Evolutionary conservation across 1,140 invertebrate species (phyloP).

Genomic region (Diorhabda carinulata): DNA sequence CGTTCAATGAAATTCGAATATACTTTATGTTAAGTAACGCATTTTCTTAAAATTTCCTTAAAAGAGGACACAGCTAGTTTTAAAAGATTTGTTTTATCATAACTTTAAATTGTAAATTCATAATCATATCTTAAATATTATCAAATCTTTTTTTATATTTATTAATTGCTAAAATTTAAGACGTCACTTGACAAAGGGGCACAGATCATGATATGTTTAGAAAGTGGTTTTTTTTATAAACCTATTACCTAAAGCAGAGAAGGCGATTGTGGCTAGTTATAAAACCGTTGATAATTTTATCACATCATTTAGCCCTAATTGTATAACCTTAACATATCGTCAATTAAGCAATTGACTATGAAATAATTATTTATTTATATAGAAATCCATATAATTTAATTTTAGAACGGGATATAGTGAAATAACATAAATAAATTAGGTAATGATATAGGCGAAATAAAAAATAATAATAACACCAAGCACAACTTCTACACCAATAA

Average conservation of each 20-base stretch:
- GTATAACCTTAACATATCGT: neutral
- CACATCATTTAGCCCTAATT: constrained; percentile 41
- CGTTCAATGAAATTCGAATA: neutral
- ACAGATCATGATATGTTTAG: constrained; percentile 53
- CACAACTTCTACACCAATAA: no score
- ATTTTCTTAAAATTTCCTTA: neutral
- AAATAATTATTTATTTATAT: no score
- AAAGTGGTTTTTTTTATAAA: constrained; percentile 48
- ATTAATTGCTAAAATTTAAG: constrained; percentile 50
- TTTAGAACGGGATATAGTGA: no score
- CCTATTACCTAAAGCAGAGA: constrained; percentile 50
- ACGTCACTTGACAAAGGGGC: constrained; percentile 51
- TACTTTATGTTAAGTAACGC: neutral
- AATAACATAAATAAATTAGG: no score
- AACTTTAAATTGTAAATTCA: constrained; percentile 40
- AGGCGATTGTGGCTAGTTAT: constrained; percentile 50
- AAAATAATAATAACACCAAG: no score
- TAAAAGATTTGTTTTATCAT: neutral
- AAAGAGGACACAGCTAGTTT: neutral
- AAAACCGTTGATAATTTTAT: constrained; percentile 48
- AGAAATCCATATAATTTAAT: no score
- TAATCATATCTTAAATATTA: constrained; percentile 46
- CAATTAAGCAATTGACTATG: no score
- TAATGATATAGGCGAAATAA: no score
- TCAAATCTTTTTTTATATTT: constrained; percentile 47